Percentiles rank a stretch among this genome's conserved stretches.
Conservation (phyloP, 2,888 invertebrate species). For the Neoascia interrupta region DNA sequence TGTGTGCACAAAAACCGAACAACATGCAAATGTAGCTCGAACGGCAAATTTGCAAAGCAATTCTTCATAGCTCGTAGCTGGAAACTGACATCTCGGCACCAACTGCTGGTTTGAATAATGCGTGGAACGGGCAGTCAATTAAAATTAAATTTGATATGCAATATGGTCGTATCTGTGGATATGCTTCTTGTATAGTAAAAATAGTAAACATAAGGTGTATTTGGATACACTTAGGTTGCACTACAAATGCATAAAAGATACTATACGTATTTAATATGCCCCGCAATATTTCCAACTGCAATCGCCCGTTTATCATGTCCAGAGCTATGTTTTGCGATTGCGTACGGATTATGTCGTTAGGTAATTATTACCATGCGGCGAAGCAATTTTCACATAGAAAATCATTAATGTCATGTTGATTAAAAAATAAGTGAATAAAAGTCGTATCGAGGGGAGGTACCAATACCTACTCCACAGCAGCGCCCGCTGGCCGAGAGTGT, state of each 20-base stretch:
- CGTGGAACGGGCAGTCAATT: slow-evolving; percentile 62
- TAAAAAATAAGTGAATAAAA: slow-evolving; percentile 36
- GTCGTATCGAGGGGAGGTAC: slow-evolving; percentile 15
- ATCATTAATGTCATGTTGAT: slow-evolving; percentile 62
- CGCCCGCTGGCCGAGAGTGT: background rate
- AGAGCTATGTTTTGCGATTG: slow-evolving; percentile 60
- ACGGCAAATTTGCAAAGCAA: slow-evolving; percentile 26
- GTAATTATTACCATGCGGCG: slow-evolving; percentile 54
- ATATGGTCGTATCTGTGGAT: slow-evolving; percentile 24
- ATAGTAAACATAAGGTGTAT: no score
- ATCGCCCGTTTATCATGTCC: slow-evolving; percentile 49
- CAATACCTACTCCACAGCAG: background rate
- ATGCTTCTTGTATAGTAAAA: no score
- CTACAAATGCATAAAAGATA: background rate
- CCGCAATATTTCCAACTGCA: background rate
- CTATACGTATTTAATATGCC: slow-evolving; percentile 17
- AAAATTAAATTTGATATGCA: slow-evolving; percentile 44
- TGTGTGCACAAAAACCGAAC: slow-evolving; percentile 33
- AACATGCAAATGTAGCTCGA: slow-evolving; percentile 46
- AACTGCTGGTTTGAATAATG: slow-evolving; percentile 39
- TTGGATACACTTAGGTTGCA: background rate
- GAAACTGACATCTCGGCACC: slow-evolving; percentile 36
- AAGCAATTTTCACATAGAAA: slow-evolving; percentile 55
- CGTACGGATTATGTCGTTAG: slow-evolving; percentile 57
- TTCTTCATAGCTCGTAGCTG: slow-evolving; percentile 46